Base-by-base conservation (phyloP, 2,888 invertebrate genomes). In the Ectobius pallidus region DNA sequence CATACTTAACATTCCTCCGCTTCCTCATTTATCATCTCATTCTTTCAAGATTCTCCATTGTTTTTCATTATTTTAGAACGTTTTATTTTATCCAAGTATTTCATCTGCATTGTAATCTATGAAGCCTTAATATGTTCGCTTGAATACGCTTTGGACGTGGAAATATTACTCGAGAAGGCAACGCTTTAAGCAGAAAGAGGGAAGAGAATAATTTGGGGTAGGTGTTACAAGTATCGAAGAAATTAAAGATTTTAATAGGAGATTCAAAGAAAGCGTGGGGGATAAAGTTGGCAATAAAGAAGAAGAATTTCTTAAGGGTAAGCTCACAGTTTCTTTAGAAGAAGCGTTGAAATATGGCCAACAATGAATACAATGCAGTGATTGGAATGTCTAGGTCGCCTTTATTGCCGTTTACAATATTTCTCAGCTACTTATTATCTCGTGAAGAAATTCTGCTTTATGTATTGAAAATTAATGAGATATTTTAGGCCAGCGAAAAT, bases 101-200 rank as follows among this genome's bases (percentile, higher is more conserved):
- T 58, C 58, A n/a, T 58, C 58, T 30, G 30, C 58, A 25, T 58
- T 58, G 25, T 3, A 58, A 1, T 58, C 58, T 58, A 58, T 58
- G 27, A 25, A 30, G 18, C 9, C n/a, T 52, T 52, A 58, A 58
- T 58, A 58, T 6, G n/a, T 16, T 30, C 30, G 16, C 30, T 58
- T 58, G 52, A 52, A 52, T 52, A 52, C 52, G 11, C 14, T 22
- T 20, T 3, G 30, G 30, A 32, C 58, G n/a, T 6, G 30, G 58
- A 58, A 58, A 58, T 30, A 58, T 58, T 58, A n/a, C 30, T 6
- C 30, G 16, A 30, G 58, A 30, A 3, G 3, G 27, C 22, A 30
- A 58, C 27, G 58, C 25, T 4, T n/a, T 3, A 32, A 30, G 27
- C 9, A 39, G 14, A 14, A 39, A 39, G 14, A 39, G 3, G 52